Base-by-base conservation (phyloP, 2,888 invertebrate genomes). In the Lasioglossum vierecki region DNA sequence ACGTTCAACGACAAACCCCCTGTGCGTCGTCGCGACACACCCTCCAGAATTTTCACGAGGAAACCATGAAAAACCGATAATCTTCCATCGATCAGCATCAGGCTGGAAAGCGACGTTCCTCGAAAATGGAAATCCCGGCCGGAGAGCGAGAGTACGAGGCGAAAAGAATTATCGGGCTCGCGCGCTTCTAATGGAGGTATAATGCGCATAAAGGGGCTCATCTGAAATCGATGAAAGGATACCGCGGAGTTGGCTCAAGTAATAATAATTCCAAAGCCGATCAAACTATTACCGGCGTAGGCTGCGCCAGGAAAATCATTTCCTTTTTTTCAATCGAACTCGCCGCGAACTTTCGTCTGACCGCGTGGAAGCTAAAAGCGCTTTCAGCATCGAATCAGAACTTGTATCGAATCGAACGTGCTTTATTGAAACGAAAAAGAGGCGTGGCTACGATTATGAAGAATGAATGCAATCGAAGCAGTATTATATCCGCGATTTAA, bases 21-120 rank as follows among this genome's bases (percentile, higher is more conserved):
- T 72, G 63, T 13, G 60, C 26, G 26, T 26, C 60, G 63, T 30
- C 63, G 80, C 70, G 78, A 73, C 77, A 83, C 85, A 80, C 88
- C 88, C 88, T 86, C 83, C 84, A 76, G 87, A 88, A 86, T 90
- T 88, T 91, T 85, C 88, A 74, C 85, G 80, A 35, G 80, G 80
- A 83, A 89, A 89, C 86, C 89, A 90, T 91, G 89, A 86, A 90
- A 88, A 90, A 87, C 90, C 93, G 94, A 94, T 94, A 94, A 95
- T 94, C 94, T 93, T 93, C 91, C 95, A 95, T 95, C 94, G 94
- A 95, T 94, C 95, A 95, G 94, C 91, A 94, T 94, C 93, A 93
- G 85, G 83, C 81, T 46, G 70, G 72, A 18, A 76, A 57, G 78
- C 41, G 77, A 66, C 76, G 79, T 81, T 80, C 76, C 81, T 76